Conservation (phyloP, 2,888 invertebrate species). For the Folsomia candida region DNA sequence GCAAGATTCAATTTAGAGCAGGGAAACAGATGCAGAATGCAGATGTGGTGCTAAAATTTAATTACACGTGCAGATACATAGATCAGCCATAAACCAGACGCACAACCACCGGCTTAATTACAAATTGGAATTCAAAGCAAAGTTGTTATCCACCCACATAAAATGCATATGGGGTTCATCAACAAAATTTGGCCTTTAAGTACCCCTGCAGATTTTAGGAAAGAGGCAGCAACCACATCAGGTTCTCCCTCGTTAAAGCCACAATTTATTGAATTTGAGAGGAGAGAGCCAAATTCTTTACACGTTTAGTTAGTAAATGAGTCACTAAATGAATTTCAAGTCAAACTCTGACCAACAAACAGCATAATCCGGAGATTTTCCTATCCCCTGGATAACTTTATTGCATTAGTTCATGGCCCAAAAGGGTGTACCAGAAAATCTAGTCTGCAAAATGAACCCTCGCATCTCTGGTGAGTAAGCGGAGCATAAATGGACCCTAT, state of each 20-base stretch:
- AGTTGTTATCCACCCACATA: neutral
- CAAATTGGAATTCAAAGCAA: constrained; percentile 2
- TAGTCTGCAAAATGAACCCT: neutral
- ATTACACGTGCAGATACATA: neutral
- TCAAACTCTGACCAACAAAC: neutral
- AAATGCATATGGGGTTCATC: neutral
- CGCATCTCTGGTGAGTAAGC: neutral
- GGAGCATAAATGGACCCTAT: constrained; percentile 29
- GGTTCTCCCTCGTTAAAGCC: neutral
- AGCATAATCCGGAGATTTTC: no score
- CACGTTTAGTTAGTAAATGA: neutral
- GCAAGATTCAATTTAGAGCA: constrained; percentile 6
- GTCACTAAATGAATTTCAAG: neutral
- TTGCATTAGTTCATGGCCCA: neutral
- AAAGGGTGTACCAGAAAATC: neutral
- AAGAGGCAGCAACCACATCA: neutral
- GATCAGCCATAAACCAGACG: neutral
- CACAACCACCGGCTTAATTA: constrained; percentile 2
- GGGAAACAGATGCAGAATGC: neutral
- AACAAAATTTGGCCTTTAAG: neutral
- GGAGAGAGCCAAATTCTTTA: neutral
- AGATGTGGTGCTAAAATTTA: neutral
- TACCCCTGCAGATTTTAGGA: neutral
- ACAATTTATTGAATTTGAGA: neutral
- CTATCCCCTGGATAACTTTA: no score